Evolutionary conservation across 2,797 vertebrate genomes (phyloP), one percentile per base, ranked within the genome.

Genomic region (Notolepis coatsorum): DNA sequence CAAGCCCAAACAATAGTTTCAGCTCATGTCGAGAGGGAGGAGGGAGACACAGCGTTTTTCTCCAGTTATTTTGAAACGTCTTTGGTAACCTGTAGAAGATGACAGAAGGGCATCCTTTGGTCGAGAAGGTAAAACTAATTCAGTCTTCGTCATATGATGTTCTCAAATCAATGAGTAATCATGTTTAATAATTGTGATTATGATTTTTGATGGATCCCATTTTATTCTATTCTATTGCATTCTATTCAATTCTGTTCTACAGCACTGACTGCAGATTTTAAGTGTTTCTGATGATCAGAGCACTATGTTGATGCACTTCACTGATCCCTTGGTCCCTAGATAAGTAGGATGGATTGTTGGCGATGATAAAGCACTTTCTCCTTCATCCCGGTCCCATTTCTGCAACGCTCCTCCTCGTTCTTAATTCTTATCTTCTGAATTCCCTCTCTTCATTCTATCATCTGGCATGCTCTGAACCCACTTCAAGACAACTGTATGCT

Each of bases 341-440:
- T 75, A 71, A 72, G 71, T 23, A 53, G 52, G 53, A 75, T 52
- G 68, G 65, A 77, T 81, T 8, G 8, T 47, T 65, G 56, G 35
- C 35, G 61, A 85, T 87, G 84, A 88, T 88, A 70, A 84, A 79
- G 80, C 79, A 84, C 65, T 81, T 80, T 79, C 30, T 82, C 74
- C 53, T 80, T 67, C 61, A n/a, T 75, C 61, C 56, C 43, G 61
- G 65, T 61, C 65, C 70, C 23, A 71, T 77, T n/a, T 61, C 72
- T 68, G 12, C 71, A 37, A n/a, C 28, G 23, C 68, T 79, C 54
- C 73, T 60, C 49, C 62, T 80, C 69, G 78, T 31, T 54, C 49
- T 51, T 27, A 15, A 18, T 48, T 51, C 13, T 30, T 17, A 21
- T 47, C 49, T 39, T 21, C 38, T 52, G 46, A 85, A 79, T 84